phyloP scores from a whole-genome alignment of 2,113 vertebrate species.

The Leucoraja erinaceus region DNA sequence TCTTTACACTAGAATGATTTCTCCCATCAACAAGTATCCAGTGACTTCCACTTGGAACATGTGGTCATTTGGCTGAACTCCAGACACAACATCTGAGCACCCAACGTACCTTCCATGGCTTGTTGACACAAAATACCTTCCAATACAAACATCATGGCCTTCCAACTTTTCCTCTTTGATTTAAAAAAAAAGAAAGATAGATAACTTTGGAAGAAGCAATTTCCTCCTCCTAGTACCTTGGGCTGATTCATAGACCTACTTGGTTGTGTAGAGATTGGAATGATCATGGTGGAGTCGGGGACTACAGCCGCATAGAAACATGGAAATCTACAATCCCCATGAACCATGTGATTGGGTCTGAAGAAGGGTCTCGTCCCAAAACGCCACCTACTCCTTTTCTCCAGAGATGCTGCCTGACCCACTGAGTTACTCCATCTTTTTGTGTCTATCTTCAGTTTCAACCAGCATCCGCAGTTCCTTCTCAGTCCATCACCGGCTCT shows the following conservation, averaged over 20 bases:
- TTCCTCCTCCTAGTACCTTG: not conserved
- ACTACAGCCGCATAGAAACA: not conserved
- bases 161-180: not conserved
- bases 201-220: not conserved
- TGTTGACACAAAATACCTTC: not conserved
- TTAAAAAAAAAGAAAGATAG: not conserved
- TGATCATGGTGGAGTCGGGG: not conserved
- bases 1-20: not conserved
- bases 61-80: not conserved
- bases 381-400: too few species aligned
- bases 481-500: too few species aligned
- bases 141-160: not conserved
- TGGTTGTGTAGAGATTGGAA: not conserved
- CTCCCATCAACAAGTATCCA: slow-evolving; percentile 25
- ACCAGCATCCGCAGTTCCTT: too few species aligned
- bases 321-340: not conserved
- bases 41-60: not conserved
- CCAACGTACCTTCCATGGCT: too few species aligned
- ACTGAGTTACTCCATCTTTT: too few species aligned
- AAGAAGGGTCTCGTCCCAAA: too few species aligned
- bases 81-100: slow-evolving; percentile 4
- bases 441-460: too few species aligned
- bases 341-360: not conserved
- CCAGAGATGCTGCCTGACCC: too few species aligned
- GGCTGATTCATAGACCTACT: not conserved